phyloP scores from a whole-genome alignment of 1,140 invertebrate genomes.

The Eurosta solidaginis region DNA sequence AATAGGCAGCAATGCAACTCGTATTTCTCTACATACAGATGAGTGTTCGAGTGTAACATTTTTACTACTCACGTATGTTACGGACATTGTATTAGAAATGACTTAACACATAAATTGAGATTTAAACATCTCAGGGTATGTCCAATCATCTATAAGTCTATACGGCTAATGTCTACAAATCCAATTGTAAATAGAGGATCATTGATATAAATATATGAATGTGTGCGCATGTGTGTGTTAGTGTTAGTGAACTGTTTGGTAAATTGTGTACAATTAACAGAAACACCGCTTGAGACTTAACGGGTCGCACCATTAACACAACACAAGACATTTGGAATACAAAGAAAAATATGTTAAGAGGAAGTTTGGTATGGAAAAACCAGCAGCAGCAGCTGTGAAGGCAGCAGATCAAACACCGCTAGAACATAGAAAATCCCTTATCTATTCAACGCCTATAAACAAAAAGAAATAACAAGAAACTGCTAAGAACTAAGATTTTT shows the following conservation, averaged over 20 bases:
- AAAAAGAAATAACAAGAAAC: no score
- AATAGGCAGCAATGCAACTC: no score
- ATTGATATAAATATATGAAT: no score
- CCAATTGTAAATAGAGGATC: slow-evolving; percentile 9
- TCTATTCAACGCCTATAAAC: no score
- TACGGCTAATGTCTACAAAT: neutral
- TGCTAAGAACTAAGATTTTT: no score
- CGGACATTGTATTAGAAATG: neutral
- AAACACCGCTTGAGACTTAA: neutral
- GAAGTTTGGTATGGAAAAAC: no score
- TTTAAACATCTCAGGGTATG: neutral
- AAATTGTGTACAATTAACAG: slow-evolving; percentile 15
- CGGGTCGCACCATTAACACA: neutral
- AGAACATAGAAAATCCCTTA: no score
- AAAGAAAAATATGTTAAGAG: neutral
- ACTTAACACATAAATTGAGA: neutral
- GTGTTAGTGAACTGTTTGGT: neutral
- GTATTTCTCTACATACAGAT: no score
- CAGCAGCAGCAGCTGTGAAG: no score
- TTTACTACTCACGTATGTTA: no score
- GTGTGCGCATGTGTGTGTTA: neutral
- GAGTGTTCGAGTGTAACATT: neutral
- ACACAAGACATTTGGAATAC: neutral
- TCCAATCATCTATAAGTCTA: neutral
- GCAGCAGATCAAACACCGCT: no score